A percentile compares a stretch with the other conserved stretches of the same genome.
Evolutionary conservation across 2,797 vertebrate genomes (phyloP).

Genomic region (Mormyrus proboscirostris): DNA sequence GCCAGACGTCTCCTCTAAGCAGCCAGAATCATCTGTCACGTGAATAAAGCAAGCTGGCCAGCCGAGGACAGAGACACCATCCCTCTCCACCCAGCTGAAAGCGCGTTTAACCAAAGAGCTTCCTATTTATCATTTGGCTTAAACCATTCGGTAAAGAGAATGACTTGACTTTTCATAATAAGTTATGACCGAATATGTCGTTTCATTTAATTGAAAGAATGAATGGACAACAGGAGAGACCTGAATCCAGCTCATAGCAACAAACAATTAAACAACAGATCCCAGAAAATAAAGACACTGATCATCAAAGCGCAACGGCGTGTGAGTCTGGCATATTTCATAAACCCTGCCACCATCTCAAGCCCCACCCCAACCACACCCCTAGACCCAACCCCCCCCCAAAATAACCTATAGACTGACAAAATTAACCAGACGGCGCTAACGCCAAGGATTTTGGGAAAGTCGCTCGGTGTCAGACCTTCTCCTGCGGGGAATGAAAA

Average conservation of each 20-base stretch:
- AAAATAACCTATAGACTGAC: slow-evolving; percentile 54
- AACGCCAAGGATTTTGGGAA: slow-evolving; percentile 56
- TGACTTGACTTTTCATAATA: neutral
- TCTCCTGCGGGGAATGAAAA: slow-evolving; percentile 57
- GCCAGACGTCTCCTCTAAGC: neutral
- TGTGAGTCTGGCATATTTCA: slow-evolving; percentile 49
- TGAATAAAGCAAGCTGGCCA: neutral
- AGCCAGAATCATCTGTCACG: neutral
- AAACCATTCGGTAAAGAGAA: neutral
- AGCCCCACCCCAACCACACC: neutral
- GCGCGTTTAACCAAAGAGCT: neutral
- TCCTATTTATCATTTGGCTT: neutral
- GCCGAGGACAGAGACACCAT: neutral
- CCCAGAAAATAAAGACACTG: slow-evolving; percentile 35
- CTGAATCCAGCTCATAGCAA: slow-evolving; percentile 38
- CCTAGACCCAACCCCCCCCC: slow-evolving; percentile 41
- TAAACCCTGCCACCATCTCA: neutral
- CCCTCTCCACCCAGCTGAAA: neutral
- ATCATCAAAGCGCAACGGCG: slow-evolving; percentile 31
- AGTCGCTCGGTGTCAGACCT: slow-evolving; percentile 57
- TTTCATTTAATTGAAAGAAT: neutral
- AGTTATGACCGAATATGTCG: neutral
- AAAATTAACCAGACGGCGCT: slow-evolving; percentile 54
- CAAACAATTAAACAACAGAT: slow-evolving; percentile 56
- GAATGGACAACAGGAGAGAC: slow-evolving; percentile 35